Conservation (phyloP, 2,797 vertebrate species). For the Aselliscus stoliczkanus region DNA sequence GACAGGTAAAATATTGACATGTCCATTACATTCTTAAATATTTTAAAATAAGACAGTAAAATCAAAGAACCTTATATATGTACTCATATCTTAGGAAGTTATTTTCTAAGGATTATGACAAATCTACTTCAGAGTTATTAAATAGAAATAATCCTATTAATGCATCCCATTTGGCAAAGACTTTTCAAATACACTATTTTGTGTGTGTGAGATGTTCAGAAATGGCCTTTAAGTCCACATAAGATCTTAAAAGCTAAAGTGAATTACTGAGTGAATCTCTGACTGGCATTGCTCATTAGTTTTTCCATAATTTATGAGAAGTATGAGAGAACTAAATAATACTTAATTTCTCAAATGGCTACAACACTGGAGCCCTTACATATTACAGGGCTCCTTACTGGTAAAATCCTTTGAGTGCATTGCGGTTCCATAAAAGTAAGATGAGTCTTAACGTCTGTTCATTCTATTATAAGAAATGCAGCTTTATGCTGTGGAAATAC, state of each 20-base stretch:
- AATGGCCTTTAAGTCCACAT: neutral
- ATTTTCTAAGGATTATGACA: neutral
- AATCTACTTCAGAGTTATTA: neutral
- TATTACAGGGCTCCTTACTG: neutral
- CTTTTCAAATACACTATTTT: neutral
- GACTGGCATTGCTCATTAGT: neutral
- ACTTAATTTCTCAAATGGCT: neutral
- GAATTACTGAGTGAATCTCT: neutral
- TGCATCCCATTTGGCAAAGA: neutral
- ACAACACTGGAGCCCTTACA: too few relatives aligned
- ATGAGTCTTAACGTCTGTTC: neutral
- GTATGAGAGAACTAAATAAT: neutral
- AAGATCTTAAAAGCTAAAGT: neutral
- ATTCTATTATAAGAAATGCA: neutral
- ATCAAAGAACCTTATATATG: neutral
- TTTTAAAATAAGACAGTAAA: neutral
- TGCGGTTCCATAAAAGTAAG: neutral
- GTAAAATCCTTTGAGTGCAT: neutral
- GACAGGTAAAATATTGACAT: neutral
- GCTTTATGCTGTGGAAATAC: neutral
- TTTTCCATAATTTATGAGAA: neutral
- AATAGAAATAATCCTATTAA: neutral
- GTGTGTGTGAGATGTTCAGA: neutral
- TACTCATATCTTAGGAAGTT: neutral
- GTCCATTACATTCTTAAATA: neutral